These are phyloP conservation scores for Sceliomorpha sp. DNA, from an alignment of 2,888 invertebrate genomes.

Conservation along the genomic window DNA sequence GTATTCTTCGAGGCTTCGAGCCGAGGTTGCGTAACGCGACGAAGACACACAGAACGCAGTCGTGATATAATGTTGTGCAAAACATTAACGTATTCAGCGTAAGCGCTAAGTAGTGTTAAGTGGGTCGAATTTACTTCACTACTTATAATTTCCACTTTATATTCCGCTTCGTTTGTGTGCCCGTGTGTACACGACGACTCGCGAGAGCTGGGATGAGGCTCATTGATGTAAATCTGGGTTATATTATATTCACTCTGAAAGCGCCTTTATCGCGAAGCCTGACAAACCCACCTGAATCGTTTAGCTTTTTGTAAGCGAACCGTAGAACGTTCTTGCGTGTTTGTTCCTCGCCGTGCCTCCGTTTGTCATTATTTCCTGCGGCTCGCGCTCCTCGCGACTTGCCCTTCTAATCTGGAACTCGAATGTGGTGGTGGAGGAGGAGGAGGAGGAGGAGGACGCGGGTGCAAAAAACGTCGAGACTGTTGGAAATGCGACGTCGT, in stretches of 20 bases:
- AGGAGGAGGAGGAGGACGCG: too few relatives aligned
- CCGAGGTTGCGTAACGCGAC: conserved; percentile 48
- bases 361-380: too few relatives aligned
- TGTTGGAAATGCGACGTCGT: too few relatives aligned
- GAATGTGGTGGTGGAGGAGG: too few relatives aligned
- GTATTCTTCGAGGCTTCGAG: conserved; percentile 1
- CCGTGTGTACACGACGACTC: conserved; percentile 43
- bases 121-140: conserved; percentile 79
- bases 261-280: conserved; percentile 40
- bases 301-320: conserved; percentile 13
- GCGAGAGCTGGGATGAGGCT: conserved; percentile 72
- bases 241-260: conserved; percentile 60
- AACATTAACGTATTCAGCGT: conserved; percentile 78
- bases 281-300: conserved; percentile 20
- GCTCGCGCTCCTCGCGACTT: too few relatives aligned
- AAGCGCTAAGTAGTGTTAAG: conserved; percentile 79
- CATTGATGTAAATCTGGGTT: conserved; percentile 77
- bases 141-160: conserved; percentile 59
- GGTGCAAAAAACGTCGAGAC: too few relatives aligned
- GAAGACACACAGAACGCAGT: conserved; percentile 49
- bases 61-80: conserved; percentile 76
- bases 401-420: too few relatives aligned
- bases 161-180: conserved; percentile 53
- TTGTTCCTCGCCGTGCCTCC: neutral
- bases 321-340: neutral